Conservation (phyloP, 2,888 invertebrate species). For the Melipona beecheii region DNA sequence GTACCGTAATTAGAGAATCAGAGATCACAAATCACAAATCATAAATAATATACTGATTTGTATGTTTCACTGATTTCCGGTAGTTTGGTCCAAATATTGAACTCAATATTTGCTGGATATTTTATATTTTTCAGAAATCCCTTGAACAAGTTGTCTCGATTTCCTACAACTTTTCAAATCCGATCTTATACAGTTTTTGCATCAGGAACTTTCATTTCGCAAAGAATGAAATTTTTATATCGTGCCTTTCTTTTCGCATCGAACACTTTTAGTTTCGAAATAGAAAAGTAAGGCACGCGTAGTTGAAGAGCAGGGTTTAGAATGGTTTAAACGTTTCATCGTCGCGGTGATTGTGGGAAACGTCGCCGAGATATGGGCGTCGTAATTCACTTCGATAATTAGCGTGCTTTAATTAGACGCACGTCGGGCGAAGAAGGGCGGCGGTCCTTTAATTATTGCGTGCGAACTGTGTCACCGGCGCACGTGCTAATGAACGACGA, state of each 20-base stretch:
- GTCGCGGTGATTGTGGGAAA: slow-evolving; percentile 16
- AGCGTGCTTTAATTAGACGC: slow-evolving; percentile 69
- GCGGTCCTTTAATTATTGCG: slow-evolving; percentile 68
- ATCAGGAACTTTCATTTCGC: too few relatives aligned
- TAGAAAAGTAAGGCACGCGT: not conserved
- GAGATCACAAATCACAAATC: too few relatives aligned
- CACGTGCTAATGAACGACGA: slow-evolving; percentile 67
- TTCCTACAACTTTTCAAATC: too few relatives aligned
- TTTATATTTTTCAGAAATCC: too few relatives aligned
- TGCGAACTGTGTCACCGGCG: slow-evolving; percentile 66
- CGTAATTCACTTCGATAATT: slow-evolving; percentile 71
- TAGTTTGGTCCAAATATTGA: too few relatives aligned
- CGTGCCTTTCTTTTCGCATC: not conserved
- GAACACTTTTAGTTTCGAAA: too few relatives aligned
- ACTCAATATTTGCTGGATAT: too few relatives aligned
- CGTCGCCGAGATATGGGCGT: slow-evolving; percentile 43
- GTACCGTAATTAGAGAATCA: too few relatives aligned
- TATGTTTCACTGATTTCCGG: too few relatives aligned
- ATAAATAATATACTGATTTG: too few relatives aligned
- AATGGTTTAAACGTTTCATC: slow-evolving; percentile 27
- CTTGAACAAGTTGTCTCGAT: too few relatives aligned
- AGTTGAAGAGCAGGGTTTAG: not conserved
- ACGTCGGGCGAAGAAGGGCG: slow-evolving; percentile 26
- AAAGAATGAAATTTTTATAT: not conserved
- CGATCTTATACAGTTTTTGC: too few relatives aligned